Conservation (phyloP, 2,888 invertebrate genomes). For the Idaea biselata region DNA sequence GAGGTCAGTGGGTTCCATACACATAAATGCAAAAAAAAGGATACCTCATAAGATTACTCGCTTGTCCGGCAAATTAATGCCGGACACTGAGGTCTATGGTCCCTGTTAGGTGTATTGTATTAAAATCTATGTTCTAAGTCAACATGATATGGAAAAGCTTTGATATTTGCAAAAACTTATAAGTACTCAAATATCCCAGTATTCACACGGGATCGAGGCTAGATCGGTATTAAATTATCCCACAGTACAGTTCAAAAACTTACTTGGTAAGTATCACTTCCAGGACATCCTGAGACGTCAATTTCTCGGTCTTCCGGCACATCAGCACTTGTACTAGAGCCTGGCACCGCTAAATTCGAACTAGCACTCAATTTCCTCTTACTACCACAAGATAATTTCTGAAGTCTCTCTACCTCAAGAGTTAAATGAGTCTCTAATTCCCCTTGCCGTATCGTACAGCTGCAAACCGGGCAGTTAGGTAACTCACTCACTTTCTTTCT, state of each 20-base stretch:
- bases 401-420: constrained; percentile 83
- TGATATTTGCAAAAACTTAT: too few relatives aligned
- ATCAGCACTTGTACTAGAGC: constrained; percentile 53
- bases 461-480: constrained; percentile 93
- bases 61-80: too few relatives aligned
- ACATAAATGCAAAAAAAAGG: too few relatives aligned
- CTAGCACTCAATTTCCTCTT: constrained; percentile 64
- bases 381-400: constrained; percentile 57
- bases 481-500: constrained; percentile 84
- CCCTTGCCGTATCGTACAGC: constrained; percentile 88
- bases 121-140: too few relatives aligned
- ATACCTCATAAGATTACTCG: too few relatives aligned
- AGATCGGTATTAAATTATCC: background rate
- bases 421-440: constrained; percentile 92
- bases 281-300: constrained; percentile 65
- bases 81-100: too few relatives aligned
- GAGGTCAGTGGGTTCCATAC: too few relatives aligned
- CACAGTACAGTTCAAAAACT: constrained; percentile 16
- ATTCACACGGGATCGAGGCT: too few relatives aligned
- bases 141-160: too few relatives aligned
- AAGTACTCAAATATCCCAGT: too few relatives aligned
- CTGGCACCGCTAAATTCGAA: constrained; percentile 47
- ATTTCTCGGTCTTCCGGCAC: constrained; percentile 53
- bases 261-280: constrained; percentile 74
- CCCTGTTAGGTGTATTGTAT: too few relatives aligned